Percentiles rank a stretch among this genome's conserved stretches.
Evolutionary conservation across 2,113 vertebrate genomes (phyloP).

Genomic region (Miniopterus natalensis): DNA sequence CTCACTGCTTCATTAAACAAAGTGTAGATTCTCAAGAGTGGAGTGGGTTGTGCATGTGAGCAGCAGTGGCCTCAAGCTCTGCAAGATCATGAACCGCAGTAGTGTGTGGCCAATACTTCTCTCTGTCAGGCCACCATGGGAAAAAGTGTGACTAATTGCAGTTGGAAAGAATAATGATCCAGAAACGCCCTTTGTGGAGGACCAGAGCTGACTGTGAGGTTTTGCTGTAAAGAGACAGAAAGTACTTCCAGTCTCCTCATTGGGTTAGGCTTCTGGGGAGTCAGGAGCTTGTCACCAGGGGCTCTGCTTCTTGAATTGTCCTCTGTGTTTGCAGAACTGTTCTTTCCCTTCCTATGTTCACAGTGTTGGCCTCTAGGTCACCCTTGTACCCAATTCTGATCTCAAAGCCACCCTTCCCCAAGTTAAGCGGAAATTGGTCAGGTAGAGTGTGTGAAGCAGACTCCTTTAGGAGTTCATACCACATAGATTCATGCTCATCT

Average conservation of each 20-base stretch:
- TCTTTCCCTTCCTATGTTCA: background rate
- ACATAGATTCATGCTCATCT: background rate
- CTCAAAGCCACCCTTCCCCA: background rate
- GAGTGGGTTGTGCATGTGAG: background rate
- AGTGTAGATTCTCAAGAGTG: background rate
- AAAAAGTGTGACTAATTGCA: slow-evolving; percentile 55
- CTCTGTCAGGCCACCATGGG: slow-evolving; percentile 31
- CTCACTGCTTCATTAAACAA: background rate
- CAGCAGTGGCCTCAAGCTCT: background rate
- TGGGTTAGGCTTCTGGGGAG: background rate
- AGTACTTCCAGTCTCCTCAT: background rate
- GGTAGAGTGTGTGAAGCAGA: background rate
- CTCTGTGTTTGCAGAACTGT: background rate
- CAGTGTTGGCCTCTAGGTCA: background rate
- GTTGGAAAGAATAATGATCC: slow-evolving; percentile 51
- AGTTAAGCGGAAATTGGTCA: background rate
- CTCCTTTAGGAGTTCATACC: background rate
- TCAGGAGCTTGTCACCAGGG: background rate
- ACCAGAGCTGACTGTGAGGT: background rate
- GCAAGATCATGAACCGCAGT: background rate
- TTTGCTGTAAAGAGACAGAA: background rate
- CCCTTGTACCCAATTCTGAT: background rate
- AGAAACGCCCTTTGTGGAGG: slow-evolving; percentile 40
- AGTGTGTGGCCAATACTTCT: slow-evolving; percentile 16
- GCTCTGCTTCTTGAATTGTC: background rate